phyloP scores from a whole-genome alignment of 2,113 vertebrate species.

The Heteronetta atricapilla region DNA sequence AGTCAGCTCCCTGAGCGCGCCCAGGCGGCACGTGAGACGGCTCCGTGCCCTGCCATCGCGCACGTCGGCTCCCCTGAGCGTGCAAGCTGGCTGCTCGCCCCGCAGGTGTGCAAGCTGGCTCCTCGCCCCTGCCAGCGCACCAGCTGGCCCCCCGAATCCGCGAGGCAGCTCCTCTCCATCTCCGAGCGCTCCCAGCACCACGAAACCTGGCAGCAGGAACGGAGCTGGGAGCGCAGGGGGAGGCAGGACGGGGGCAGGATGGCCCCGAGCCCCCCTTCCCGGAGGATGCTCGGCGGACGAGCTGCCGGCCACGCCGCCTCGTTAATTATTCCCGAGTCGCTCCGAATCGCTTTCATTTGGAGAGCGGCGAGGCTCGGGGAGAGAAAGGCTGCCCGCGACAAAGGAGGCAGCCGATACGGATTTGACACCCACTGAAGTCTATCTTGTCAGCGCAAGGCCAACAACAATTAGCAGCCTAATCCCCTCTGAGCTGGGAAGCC shows the following conservation, averaged over 20 bases:
- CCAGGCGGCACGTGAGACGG: no score
- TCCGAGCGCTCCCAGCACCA: not conserved
- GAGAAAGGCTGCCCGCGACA: constrained; percentile 50
- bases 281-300: not conserved
- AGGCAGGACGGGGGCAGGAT: not conserved
- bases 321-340: constrained; percentile 38
- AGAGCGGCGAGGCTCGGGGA: not conserved
- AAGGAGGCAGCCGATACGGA: constrained; percentile 68
- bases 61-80: not conserved
- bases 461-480: constrained; percentile 89
- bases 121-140: fast-evolving
- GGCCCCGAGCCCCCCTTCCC: not conserved
- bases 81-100: not conserved
- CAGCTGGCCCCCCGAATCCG: no score
- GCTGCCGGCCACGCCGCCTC: not conserved
- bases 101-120: fast-evolving
- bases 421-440: constrained; percentile 76
- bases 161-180: no score
- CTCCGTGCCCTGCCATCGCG: not conserved
- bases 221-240: not conserved
- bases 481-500: constrained; percentile 79
- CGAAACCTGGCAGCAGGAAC: not conserved
- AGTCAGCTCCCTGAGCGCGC: not conserved
- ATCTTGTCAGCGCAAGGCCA: constrained; percentile 84
- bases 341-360: constrained; percentile 34